These are phyloP conservation scores for Rhipidura dahli DNA, from an alignment of 2,113 vertebrate species.

Conservation along the genomic window DNA sequence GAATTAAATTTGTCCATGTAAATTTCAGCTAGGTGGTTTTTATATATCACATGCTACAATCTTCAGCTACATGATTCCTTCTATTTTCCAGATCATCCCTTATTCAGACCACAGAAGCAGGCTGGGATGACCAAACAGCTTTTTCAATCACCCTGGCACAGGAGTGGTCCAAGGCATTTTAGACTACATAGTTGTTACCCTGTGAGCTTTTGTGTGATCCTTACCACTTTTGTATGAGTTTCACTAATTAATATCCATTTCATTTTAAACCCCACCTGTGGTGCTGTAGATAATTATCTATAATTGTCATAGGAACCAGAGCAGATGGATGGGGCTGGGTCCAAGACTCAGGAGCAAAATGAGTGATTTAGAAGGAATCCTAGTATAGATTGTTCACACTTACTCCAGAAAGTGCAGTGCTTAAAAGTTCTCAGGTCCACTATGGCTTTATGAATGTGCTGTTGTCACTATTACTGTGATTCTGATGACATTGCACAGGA, in stretches of 20 bases:
- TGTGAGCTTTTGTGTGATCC: background rate
- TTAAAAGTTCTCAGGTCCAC: background rate
- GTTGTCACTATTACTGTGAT: background rate
- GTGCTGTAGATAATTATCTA: background rate
- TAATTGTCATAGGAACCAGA: background rate
- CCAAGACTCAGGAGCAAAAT: background rate
- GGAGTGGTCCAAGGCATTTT: background rate
- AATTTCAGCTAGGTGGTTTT: background rate
- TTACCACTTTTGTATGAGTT: background rate
- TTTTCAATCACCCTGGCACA: background rate
- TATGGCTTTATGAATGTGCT: background rate
- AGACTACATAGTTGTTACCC: background rate
- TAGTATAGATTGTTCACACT: background rate
- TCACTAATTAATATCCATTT: background rate
- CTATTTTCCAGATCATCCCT: background rate
- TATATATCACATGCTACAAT: background rate
- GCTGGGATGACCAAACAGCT: background rate
- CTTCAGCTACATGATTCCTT: background rate
- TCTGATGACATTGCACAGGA: background rate
- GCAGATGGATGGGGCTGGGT: background rate
- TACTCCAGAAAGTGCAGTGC: background rate
- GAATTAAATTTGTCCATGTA: background rate
- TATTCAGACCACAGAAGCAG: background rate
- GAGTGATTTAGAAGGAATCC: background rate
- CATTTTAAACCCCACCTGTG: background rate